Evolutionary conservation across 1,140 invertebrate species (phyloP).

Genomic region (Pseudomyrmex concolor): DNA sequence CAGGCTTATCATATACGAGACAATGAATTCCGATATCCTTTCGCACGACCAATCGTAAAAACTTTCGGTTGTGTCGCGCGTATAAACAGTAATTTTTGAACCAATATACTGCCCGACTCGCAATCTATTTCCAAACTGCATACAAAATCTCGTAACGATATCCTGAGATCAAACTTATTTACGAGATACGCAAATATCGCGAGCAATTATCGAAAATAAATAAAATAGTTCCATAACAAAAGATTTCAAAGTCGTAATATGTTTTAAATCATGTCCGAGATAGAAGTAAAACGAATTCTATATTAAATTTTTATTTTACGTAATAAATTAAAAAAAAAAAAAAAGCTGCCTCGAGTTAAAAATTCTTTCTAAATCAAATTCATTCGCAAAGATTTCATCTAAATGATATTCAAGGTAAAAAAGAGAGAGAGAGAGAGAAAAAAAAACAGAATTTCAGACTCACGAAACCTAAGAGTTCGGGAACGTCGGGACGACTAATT

Average conservation of each 20-base stretch:
- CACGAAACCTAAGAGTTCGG: not conserved
- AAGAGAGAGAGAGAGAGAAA: no score
- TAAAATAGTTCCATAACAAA: no score
- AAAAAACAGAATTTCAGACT: not conserved
- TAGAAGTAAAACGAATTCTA: no score
- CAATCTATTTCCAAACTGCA: slow-evolving; percentile 4
- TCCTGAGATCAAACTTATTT: not conserved
- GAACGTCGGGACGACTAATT: slow-evolving; percentile 29
- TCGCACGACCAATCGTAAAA: slow-evolving; percentile 29
- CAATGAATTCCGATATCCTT: slow-evolving; percentile 2
- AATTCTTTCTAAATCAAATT: not conserved
- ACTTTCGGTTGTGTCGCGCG: slow-evolving; percentile 3
- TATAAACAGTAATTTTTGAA: slow-evolving; percentile 24
- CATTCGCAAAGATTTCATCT: not conserved
- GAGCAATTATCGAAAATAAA: no score
- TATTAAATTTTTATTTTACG: no score
- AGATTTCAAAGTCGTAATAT: no score
- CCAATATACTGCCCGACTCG: slow-evolving; percentile 2
- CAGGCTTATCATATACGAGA: slow-evolving; percentile 2
- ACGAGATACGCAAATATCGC: not conserved
- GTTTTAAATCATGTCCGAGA: no score
- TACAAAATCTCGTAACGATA: not conserved
- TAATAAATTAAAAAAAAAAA: no score
- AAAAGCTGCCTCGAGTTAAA: not conserved
- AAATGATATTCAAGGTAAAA: not conserved